Evolutionary conservation across 2,113 vertebrate species (phyloP), one percentile per base, ranked within the genome.

Genomic region (Megaptera novaeangliae): DNA sequence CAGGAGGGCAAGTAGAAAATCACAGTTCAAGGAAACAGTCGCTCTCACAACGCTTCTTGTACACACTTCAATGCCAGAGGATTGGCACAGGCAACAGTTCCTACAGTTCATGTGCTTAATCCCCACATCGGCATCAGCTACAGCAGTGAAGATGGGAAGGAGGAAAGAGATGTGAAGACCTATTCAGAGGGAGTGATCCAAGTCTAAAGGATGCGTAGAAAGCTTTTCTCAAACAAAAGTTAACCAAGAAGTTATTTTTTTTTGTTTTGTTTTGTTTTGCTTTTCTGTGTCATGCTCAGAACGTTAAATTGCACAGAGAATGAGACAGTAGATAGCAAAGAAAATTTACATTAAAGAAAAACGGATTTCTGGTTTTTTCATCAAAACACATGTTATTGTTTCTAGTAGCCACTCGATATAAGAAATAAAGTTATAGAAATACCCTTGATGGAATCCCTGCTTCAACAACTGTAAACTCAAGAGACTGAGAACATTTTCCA

Each of bases 361-460:
- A 52, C 10, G 61, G 17, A 29, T 34, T 36, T 91, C 46, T 84
- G 39, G 2, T 27, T 25, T 88, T 71, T 82, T 75, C 34, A 41
- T 18, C 31, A 78, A 78, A n/a, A 8, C 3, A 46, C 1, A 29
- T 0, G 1, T 72, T 44, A 49, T 34, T 81, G 4, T 75, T 88
- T 78, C 64, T 75, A 63, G 17, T 3, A 74, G 39, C 29, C 13
- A 44, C n/a, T 80, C 4, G 2, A 77, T 94, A 93, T 64, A 92
- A 71, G 23, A 90, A 85, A 82, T 21, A 88, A 46, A 64, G n/a
- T 63, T 34, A 17, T 59, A 72, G 64, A 97, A 64, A 89, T 29
- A 88, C 0, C n/a, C 17, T 31, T 69, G 31, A 80, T 64, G 34
- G 64, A 95, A 95, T 75, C 15, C 23, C 5, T 18, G 7, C 29